Conservation (phyloP, 2,888 invertebrate species). For the Volucella zonaria region DNA sequence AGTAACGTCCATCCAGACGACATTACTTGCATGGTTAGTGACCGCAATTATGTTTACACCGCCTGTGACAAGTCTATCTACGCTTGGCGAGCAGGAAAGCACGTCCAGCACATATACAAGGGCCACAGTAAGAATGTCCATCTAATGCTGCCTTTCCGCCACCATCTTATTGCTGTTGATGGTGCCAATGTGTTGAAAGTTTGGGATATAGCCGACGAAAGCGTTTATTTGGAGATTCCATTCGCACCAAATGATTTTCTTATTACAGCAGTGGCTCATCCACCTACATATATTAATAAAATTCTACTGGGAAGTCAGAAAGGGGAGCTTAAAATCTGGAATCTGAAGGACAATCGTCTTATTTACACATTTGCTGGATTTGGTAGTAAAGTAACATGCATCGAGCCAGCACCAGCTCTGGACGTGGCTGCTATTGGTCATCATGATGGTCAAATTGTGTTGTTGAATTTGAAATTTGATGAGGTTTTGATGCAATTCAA, state of each 20-base stretch:
- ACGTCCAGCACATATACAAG: constrained; percentile 90
- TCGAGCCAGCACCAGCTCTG: constrained; percentile 95
- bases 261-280: constrained; percentile 93
- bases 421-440: constrained; percentile 96
- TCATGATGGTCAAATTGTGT: constrained; percentile 89
- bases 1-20: constrained; percentile 91
- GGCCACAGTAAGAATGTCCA: constrained; percentile 90
- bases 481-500: constrained; percentile 91
- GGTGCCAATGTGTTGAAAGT: constrained; percentile 89
- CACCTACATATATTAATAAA: constrained; percentile 97
- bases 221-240: constrained; percentile 86
- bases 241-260: constrained; percentile 88
- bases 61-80: constrained; percentile 90
- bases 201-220: constrained; percentile 91
- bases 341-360: constrained; percentile 89
- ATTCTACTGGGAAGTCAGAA: constrained; percentile 93
- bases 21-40: constrained; percentile 90
- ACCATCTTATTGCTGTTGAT: constrained; percentile 92
- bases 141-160: constrained; percentile 91
- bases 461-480: constrained; percentile 94
- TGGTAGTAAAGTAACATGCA: constrained; percentile 86
- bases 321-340: constrained; percentile 94
- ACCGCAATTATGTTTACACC: constrained; percentile 90
- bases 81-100: constrained; percentile 94
- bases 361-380: constrained; percentile 87